Evolutionary conservation across 2,113 vertebrate species (phyloP).

Genomic region (Tupaia chinensis): DNA sequence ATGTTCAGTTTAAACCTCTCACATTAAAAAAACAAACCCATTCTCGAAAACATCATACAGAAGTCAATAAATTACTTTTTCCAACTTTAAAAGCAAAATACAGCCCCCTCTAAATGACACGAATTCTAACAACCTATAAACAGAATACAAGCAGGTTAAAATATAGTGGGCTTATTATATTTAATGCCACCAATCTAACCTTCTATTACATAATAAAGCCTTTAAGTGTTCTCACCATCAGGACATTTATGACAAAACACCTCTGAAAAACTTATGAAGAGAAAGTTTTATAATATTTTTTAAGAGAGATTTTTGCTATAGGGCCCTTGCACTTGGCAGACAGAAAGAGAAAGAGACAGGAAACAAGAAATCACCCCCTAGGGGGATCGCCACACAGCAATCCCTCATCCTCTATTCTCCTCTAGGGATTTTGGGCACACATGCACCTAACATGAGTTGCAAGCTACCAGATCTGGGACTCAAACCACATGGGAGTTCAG

Average conservation of each 20-base stretch:
- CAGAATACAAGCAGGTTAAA: background rate
- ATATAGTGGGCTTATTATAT: background rate
- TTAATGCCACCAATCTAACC: background rate
- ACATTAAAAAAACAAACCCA: constrained; percentile 27
- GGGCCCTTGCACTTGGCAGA: no score
- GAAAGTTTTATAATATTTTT: background rate
- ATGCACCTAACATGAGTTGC: no score
- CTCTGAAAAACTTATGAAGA: background rate
- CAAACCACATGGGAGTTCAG: no score
- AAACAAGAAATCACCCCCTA: no score
- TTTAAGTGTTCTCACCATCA: background rate
- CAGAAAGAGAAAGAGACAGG: no score
- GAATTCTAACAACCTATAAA: background rate
- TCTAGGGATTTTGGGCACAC: no score
- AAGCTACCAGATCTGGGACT: no score
- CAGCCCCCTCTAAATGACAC: background rate
- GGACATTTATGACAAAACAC: background rate
- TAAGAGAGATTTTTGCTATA: no score
- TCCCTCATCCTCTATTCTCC: no score
- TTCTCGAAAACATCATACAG: background rate
- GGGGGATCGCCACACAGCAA: no score
- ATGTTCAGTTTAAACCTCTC: constrained; percentile 32
- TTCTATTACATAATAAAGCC: background rate
- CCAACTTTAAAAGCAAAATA: constrained; percentile 26
- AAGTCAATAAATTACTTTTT: constrained; percentile 20